Evolutionary conservation across 2,888 invertebrate species (phyloP), one percentile per base, ranked within the genome.

Genomic region (Leucophora obtusa): DNA sequence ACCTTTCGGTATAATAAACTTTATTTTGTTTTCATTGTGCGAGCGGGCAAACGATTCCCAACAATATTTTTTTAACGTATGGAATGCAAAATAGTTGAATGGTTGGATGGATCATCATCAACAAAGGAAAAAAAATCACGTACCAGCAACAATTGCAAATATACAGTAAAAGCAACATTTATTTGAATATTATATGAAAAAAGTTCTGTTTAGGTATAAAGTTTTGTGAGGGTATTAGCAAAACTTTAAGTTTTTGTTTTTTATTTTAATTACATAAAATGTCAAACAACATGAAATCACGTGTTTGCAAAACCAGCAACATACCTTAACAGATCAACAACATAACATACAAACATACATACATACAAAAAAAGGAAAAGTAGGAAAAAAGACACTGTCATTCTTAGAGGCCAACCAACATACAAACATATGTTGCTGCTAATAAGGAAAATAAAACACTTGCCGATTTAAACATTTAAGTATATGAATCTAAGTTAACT

Each of bases 231-330:
- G 43, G 43, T 47, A 47, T 47, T 47, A n/a, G 43, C 4, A 14
- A n/a, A 47, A 47, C 14, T 3, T 47, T 38, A 47, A n/a, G 43
- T 14, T 14, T n/a, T n/a, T 47, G n/a, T 47, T 47, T 47, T 47
- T 47, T 47, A 47, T 47, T 82, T 82, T 82, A 79, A 82, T 82
- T 78, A 79, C 72, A 75, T 68, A 68, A 75, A 81, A 81, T 81
- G 81, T 81, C 77, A 77, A 78, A 77, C 77, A 81, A 81, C 81
- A 77, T 77, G 77, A 74, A 81, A 81, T 81, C 81, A 81, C 81
- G 81, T 81, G 81, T 81, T 81, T 74, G 77, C 77, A 33, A 28
- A 60, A 65, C 33, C 50, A 58, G 43, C 51, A 58, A 18, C 9
- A 62, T 68, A 69, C 54, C 75, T 69, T 56, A 62, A 63, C 66